phyloP scores from a whole-genome alignment of 2,888 invertebrate genomes.

The Nephrotoma flavescens region DNA sequence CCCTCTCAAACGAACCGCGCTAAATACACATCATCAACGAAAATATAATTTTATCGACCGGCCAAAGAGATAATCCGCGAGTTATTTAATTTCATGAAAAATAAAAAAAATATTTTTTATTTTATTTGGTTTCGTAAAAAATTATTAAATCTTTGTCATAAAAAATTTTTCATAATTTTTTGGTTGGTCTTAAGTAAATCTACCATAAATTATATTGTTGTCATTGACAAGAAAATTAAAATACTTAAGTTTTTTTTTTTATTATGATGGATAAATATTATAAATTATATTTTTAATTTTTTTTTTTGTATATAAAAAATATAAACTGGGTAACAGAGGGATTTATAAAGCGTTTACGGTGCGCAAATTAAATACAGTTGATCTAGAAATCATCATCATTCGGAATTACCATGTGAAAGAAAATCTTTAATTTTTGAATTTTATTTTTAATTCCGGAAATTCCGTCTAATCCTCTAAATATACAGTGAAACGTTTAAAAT shows the following conservation, averaged over 20 bases:
- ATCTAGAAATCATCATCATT: neutral
- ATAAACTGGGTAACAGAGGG: neutral
- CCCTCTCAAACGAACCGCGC: neutral
- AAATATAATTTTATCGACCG: neutral
- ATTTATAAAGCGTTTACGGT: neutral
- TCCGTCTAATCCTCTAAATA: neutral
- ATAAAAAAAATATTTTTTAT: neutral
- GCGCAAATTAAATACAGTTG: neutral
- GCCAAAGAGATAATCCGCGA: neutral
- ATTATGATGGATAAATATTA: neutral
- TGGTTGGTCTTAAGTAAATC: constrained; percentile 1
- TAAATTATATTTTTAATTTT: neutral
- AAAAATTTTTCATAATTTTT: neutral
- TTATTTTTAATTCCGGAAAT: neutral
- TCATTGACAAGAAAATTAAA: constrained; percentile 3
- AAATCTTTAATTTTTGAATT: neutral
- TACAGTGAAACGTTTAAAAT: neutral
- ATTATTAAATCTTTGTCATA: constrained; percentile 1
- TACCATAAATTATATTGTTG: constrained; percentile 3
- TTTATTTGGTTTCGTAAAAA: neutral
- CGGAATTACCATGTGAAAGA: neutral
- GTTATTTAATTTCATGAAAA: neutral
- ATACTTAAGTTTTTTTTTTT: constrained; percentile 2
- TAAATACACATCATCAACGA: neutral
- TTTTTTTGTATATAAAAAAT: neutral